A percentile compares a stretch with the other conserved stretches of the same genome.
Conservation (phyloP, 2,797 vertebrate species). For the Echiichthys vipera region DNA sequence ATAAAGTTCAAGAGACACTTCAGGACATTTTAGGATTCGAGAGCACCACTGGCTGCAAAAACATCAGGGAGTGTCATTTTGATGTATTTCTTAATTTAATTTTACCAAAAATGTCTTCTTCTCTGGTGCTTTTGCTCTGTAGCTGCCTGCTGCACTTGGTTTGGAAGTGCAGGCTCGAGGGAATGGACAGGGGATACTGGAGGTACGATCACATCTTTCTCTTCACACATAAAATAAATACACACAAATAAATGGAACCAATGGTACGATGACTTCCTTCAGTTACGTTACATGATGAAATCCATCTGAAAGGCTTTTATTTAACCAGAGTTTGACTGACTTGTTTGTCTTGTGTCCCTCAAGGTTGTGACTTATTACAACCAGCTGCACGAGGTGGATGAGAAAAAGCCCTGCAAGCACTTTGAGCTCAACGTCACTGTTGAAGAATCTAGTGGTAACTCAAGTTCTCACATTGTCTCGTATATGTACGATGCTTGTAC, state of each 20-base stretch:
- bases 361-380: constrained; percentile 86
- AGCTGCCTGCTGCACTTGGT: constrained; percentile 73
- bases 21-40: not conserved
- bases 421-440: constrained; percentile 81
- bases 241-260: not conserved
- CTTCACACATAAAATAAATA: too few relatives aligned
- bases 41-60: not conserved
- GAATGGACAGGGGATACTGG: constrained; percentile 82
- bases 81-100: not conserved
- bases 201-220: constrained; percentile 66
- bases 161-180: constrained; percentile 78
- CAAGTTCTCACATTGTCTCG: not conserved
- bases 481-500: too few relatives aligned
- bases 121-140: not conserved
- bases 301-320: not conserved
- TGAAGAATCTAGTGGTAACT: constrained; percentile 72
- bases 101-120: not conserved
- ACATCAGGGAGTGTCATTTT: too few relatives aligned
- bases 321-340: not conserved
- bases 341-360: not conserved
- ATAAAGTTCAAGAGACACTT: not conserved
- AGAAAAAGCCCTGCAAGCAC: constrained; percentile 70
- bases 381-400: constrained; percentile 78
- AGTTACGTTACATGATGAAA: not conserved
- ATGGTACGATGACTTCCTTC: constrained; percentile 46